A percentile compares a stretch with the other conserved stretches of the same genome.
Evolutionary conservation across 2,797 vertebrate species (phyloP).

Genomic region (Cyclopterus lumpus): DNA sequence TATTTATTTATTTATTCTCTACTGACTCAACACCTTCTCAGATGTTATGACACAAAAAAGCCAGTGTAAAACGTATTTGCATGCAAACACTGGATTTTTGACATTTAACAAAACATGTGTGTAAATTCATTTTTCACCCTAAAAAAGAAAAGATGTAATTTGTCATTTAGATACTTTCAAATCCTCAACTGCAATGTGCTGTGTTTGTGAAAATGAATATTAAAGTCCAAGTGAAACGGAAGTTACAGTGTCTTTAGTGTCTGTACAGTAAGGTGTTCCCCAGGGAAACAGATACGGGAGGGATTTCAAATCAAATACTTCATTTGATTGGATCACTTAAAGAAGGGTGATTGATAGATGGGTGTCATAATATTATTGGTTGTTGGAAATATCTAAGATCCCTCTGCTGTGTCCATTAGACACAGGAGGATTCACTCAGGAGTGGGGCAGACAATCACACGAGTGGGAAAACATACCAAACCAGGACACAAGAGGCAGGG

Average conservation of each 20-base stretch:
- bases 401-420: too few species aligned
- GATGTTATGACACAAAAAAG: neutral
- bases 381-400: too few species aligned
- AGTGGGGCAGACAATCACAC: too few species aligned
- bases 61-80: neutral
- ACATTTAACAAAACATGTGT: neutral
- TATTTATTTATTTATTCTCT: neutral
- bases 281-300: neutral
- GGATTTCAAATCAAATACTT: neutral
- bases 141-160: neutral
- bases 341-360: too few species aligned
- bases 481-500: too few species aligned
- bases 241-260: neutral
- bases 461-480: too few species aligned
- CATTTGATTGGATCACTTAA: neutral
- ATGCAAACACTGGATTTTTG: neutral
- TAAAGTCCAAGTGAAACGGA: neutral
- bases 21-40: neutral
- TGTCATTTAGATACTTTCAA: neutral
- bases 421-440: too few species aligned
- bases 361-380: neutral
- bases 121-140: neutral
- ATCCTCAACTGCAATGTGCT: neutral
- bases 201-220: slow-evolving; percentile 1
- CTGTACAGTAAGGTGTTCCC: neutral